A percentile compares a stretch with the other conserved stretches of the same genome.
Evolutionary conservation across 2,797 vertebrate species (phyloP).

Genomic region (Alauda arvensis): DNA sequence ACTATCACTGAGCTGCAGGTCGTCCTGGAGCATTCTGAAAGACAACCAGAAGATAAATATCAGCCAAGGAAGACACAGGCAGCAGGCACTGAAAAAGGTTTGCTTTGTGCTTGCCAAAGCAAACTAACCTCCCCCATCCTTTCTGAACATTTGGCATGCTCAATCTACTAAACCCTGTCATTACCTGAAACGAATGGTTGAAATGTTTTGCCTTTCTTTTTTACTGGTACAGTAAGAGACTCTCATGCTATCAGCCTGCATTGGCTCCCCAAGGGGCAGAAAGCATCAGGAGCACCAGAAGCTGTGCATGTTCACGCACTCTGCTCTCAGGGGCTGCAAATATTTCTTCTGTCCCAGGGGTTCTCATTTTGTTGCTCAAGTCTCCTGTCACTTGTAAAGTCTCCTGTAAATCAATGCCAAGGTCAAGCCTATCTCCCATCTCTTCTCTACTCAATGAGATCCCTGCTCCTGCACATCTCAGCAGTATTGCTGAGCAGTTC

Average conservation of each 20-base stretch:
- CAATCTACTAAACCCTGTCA: background rate
- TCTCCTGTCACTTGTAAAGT: background rate
- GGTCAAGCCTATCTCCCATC: background rate
- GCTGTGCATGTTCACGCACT: background rate
- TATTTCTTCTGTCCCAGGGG: background rate
- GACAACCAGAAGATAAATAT: slow-evolving; percentile 30
- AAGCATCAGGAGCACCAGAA: background rate
- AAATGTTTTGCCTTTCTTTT: background rate
- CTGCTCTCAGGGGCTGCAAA: background rate
- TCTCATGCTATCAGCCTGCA: background rate
- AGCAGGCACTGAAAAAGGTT: background rate
- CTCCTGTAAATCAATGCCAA: background rate
- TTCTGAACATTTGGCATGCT: background rate
- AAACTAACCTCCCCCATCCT: background rate
- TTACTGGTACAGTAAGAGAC: background rate
- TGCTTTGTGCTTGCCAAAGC: background rate
- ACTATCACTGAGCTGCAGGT: slow-evolving; percentile 79
- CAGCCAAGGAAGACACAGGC: background rate
- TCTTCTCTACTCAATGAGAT: background rate
- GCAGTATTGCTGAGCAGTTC: fast-evolving
- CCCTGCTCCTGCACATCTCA: background rate
- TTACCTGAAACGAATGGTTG: background rate
- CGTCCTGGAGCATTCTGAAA: slow-evolving; percentile 74
- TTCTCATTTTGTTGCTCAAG: background rate
- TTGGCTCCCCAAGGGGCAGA: background rate